These are phyloP conservation scores for Dynastes maya DNA, from an alignment of 2,888 invertebrate genomes.

Conservation along the genomic window DNA sequence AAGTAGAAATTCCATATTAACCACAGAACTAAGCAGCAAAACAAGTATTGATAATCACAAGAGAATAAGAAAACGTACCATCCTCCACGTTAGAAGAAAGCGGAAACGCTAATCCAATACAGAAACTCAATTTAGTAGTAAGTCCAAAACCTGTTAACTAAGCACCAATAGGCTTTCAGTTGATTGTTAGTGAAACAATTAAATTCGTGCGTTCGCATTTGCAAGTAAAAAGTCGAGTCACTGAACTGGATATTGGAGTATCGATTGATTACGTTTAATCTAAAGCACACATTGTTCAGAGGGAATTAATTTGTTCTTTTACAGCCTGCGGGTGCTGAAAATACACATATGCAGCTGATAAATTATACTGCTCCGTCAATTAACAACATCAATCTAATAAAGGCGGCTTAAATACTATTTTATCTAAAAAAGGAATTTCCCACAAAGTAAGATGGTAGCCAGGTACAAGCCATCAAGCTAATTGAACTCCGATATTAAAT, in stretches of 20 bases:
- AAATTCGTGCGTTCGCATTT: constrained; percentile 27
- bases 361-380: too few species aligned
- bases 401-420: too few species aligned
- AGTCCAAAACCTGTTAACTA: constrained; percentile 17
- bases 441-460: too few species aligned
- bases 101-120: constrained; percentile 5
- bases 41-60: too few species aligned
- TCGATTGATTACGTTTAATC: constrained; percentile 22
- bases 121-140: constrained; percentile 26
- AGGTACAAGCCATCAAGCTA: too few species aligned
- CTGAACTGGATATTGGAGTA: constrained; percentile 39
- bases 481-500: too few species aligned
- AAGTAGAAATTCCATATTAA: too few species aligned
- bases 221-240: constrained; percentile 32
- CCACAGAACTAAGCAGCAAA: too few species aligned
- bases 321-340: neutral
- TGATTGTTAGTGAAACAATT: constrained; percentile 35
- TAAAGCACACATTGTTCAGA: neutral
- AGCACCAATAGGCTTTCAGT: constrained; percentile 28
- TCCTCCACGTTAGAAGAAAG: neutral
- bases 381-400: too few species aligned
- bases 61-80: too few species aligned
- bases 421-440: too few species aligned
- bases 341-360: too few species aligned
- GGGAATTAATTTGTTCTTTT: neutral